Evolutionary conservation across 2,113 vertebrate species (phyloP).

Genomic region (Notechis scutatus): DNA sequence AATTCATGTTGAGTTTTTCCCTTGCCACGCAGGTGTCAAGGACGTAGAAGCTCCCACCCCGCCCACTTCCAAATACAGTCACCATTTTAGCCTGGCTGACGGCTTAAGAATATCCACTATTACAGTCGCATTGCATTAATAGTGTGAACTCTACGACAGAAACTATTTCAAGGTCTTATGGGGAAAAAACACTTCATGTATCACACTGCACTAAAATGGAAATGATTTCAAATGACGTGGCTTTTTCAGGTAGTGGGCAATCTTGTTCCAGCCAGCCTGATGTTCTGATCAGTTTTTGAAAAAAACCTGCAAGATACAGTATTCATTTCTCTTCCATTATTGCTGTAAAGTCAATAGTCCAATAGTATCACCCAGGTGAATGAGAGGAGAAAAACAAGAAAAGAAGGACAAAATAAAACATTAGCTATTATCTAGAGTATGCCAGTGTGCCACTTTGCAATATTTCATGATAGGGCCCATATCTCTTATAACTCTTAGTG

Average conservation of each 20-base stretch:
- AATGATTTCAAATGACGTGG: background rate
- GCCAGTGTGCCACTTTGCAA: background rate
- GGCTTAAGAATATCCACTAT: background rate
- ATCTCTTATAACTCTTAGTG: background rate
- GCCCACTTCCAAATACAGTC: background rate
- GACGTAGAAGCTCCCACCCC: background rate
- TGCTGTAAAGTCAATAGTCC: background rate
- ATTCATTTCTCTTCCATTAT: background rate
- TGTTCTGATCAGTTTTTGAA: background rate
- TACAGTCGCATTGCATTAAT: background rate
- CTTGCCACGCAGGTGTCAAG: background rate
- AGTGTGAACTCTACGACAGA: background rate
- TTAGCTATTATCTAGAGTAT: background rate
- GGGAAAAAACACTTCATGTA: background rate
- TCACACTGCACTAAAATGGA: background rate
- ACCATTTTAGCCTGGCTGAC: background rate
- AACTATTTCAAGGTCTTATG: background rate
- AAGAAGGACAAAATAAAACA: background rate
- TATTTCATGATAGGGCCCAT: background rate
- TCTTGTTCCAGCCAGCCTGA: background rate
- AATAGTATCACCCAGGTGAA: background rate
- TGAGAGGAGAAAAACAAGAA: background rate
- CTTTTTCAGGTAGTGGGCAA: background rate
- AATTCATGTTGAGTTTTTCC: background rate
- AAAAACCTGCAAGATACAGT: background rate